phyloP scores from a whole-genome alignment of 2,888 invertebrate genomes.

The Pristionchus japonicus region DNA sequence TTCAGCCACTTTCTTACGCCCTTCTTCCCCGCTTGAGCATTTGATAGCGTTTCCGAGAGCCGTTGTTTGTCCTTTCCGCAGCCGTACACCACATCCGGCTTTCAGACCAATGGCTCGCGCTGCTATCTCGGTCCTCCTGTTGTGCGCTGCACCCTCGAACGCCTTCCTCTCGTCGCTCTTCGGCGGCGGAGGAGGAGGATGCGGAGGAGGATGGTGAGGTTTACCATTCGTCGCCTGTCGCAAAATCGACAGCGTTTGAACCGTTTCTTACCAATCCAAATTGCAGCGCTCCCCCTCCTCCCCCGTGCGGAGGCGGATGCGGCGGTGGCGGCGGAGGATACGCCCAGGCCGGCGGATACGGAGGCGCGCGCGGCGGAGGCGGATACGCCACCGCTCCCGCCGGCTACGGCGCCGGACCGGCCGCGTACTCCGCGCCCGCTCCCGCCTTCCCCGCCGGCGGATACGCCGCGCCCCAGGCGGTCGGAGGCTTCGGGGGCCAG shows the following conservation, averaged over 20 bases:
- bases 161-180: constrained; percentile 39
- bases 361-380: constrained; percentile 15
- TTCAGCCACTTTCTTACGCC: not conserved
- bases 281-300: constrained; percentile 38
- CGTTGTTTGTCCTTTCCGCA: not conserved
- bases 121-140: constrained; percentile 5
- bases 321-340: constrained; percentile 25
- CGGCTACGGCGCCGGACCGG: not conserved
- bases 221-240: not conserved
- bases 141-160: not conserved
- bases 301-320: constrained; percentile 41
- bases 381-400: constrained; percentile 18
- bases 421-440: constrained; percentile 2
- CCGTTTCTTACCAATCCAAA: not conserved
- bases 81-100: not conserved
- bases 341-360: not conserved
- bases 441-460: constrained; percentile 8
- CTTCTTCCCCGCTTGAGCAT: not conserved
- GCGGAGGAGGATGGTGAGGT: constrained; percentile 40
- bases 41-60: not conserved
- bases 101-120: constrained; percentile 28
- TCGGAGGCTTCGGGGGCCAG: constrained; percentile 9
- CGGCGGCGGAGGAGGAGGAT: constrained; percentile 39
- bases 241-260: not conserved
- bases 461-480: constrained; percentile 6